Percentiles rank a stretch among this genome's conserved stretches.
These are phyloP conservation scores for Sycophila sp. DNA, from an alignment of 1,140 invertebrate species.

Conservation along the genomic window DNA sequence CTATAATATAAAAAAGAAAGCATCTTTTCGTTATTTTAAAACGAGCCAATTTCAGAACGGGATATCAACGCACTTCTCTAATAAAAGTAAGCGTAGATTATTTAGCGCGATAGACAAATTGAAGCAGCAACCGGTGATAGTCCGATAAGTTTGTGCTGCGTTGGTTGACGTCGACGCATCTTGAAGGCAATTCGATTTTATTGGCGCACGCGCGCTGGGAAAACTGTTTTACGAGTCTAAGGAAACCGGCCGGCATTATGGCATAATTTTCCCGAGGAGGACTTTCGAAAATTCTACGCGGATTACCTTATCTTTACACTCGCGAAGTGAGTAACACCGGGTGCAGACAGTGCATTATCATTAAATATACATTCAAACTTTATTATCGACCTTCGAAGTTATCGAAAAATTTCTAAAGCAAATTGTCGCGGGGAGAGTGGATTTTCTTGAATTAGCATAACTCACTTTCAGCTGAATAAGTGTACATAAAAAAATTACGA, in stretches of 20 bases:
- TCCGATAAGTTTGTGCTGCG: no score
- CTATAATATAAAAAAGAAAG: no score
- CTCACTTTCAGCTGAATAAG: no score
- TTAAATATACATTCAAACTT: background rate
- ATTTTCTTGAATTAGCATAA: no score
- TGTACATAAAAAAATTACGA: no score
- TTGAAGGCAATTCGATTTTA: conserved; percentile 17
- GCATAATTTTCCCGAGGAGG: conserved; percentile 9
- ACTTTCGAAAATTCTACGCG: conserved; percentile 19
- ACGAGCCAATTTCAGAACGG: no score
- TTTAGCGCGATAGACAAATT: no score
- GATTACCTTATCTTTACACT: conserved; percentile 1
- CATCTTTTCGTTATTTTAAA: no score
- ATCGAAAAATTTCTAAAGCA: background rate
- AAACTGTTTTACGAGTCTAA: background rate
- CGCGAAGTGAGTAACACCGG: background rate
- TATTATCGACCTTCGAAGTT: background rate
- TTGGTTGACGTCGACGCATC: background rate
- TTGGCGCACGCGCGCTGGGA: background rate
- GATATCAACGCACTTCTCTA: no score
- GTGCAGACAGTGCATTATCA: background rate
- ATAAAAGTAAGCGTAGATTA: no score
- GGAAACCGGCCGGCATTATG: background rate
- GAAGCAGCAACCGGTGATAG: no score
- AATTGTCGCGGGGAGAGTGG: background rate